phyloP scores from a whole-genome alignment of 2,888 invertebrate genomes.

The Pyrocoelia pectoralis region DNA sequence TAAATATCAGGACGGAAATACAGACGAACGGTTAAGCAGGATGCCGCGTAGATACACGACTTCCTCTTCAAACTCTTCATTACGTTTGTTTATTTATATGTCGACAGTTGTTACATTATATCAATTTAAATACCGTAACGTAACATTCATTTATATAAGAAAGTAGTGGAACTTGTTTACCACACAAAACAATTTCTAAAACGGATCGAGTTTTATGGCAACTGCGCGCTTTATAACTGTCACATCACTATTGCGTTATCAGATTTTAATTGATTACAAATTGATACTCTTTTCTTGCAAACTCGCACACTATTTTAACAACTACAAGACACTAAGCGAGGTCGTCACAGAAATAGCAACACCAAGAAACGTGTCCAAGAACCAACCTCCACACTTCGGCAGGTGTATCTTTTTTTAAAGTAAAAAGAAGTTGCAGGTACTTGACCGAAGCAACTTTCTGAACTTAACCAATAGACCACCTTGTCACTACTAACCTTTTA shows the following conservation, averaged over 20 bases:
- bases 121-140: conserved; percentile 1
- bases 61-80: conserved; percentile 31
- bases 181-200: not conserved
- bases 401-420: conserved; percentile 6
- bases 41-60: conserved; percentile 31
- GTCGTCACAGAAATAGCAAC: conserved; percentile 9
- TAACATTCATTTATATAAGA: not conserved
- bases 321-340: not conserved
- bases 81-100: conserved; percentile 27
- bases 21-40: conserved; percentile 29
- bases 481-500: conserved; percentile 12
- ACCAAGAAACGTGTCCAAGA: not conserved
- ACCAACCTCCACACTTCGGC: not conserved
- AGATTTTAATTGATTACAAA: not conserved
- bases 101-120: conserved; percentile 2
- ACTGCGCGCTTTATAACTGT: not conserved
- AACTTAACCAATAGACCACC: conserved; percentile 12
- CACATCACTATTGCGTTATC: not conserved
- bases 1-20: conserved; percentile 28
- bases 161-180: not conserved
- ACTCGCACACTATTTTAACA: no score
- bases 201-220: not conserved
- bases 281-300: no score
- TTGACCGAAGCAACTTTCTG: not conserved
- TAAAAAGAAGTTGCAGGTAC: not conserved